phyloP scores from a whole-genome alignment of 2,797 vertebrate genomes.

The Coregonus ussuriensis region DNA sequence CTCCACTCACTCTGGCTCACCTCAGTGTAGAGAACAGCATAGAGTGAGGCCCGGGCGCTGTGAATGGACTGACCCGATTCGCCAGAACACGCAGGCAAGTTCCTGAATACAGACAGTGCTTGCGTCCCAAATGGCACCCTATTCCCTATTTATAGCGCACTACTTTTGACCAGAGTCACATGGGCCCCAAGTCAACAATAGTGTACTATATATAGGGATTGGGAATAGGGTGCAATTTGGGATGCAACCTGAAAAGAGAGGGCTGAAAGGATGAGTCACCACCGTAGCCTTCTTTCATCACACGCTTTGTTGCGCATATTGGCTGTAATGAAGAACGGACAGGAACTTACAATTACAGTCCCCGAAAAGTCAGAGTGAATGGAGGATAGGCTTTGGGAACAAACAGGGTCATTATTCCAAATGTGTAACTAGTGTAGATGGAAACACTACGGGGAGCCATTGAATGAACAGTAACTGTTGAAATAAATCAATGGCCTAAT shows the following conservation, averaged over 20 bases:
- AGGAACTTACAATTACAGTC: neutral
- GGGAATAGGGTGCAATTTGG: neutral
- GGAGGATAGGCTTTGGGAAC: too few relatives aligned
- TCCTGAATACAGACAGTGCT: neutral
- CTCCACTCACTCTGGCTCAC: neutral
- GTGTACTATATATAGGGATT: neutral
- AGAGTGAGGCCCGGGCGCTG: neutral
- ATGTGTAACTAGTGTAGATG: constrained; percentile 1
- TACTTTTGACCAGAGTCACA: too few relatives aligned
- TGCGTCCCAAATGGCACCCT: neutral
- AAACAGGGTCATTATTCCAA: neutral
- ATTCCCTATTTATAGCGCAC: neutral
- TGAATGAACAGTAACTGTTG: neutral
- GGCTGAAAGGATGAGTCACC: neutral
- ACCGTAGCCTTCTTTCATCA: constrained; percentile 11
- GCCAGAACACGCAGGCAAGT: neutral
- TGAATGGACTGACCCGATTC: constrained; percentile 4
- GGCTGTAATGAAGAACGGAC: neutral
- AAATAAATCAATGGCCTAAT: constrained; percentile 14
- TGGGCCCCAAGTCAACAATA: neutral
- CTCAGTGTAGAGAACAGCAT: neutral
- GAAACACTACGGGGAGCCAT: constrained; percentile 7
- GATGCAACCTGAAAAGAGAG: too few relatives aligned
- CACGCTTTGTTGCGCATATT: too few relatives aligned
- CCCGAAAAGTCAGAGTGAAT: neutral